These are phyloP conservation scores for Acanthosepion lycidas DNA, from an alignment of 2,888 invertebrate genomes.

Conservation along the genomic window DNA sequence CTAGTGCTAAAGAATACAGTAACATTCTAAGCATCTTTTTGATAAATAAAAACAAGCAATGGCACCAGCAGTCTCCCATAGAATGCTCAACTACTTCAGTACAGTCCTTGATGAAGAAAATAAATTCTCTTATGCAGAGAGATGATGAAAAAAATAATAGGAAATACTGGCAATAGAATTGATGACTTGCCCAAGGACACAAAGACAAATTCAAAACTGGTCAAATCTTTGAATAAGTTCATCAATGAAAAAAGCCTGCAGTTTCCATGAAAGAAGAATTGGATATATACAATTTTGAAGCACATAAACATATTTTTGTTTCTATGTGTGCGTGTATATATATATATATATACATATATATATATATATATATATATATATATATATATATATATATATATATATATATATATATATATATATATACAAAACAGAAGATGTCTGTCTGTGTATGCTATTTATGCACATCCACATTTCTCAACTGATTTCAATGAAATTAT, in stretches of 20 bases:
- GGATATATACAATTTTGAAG: not conserved
- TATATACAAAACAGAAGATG: too few species aligned
- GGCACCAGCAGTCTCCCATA: not conserved
- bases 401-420: too few species aligned
- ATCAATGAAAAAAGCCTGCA: not conserved
- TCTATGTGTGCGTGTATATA: too few species aligned
- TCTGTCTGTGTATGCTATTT: too few species aligned
- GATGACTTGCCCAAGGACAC: conserved; percentile 20
- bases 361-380: too few species aligned
- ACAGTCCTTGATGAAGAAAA: not conserved
- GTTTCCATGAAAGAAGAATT: not conserved
- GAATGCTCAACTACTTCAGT: not conserved
- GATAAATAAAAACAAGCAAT: not conserved
- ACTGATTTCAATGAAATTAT: too few species aligned
- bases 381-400: too few species aligned
- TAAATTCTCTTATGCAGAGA: not conserved
- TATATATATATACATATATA: too few species aligned
- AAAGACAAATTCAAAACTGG: not conserved
- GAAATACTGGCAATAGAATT: not conserved
- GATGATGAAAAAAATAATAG: not conserved
- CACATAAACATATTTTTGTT: not conserved
- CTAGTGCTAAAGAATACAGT: not conserved
- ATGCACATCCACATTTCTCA: too few species aligned
- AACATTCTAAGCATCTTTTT: not conserved
- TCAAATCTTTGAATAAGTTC: not conserved